A percentile compares a stretch with the other conserved stretches of the same genome.
phyloP scores from a whole-genome alignment of 2,797 vertebrate genomes.

The Malacoraja senta region DNA sequence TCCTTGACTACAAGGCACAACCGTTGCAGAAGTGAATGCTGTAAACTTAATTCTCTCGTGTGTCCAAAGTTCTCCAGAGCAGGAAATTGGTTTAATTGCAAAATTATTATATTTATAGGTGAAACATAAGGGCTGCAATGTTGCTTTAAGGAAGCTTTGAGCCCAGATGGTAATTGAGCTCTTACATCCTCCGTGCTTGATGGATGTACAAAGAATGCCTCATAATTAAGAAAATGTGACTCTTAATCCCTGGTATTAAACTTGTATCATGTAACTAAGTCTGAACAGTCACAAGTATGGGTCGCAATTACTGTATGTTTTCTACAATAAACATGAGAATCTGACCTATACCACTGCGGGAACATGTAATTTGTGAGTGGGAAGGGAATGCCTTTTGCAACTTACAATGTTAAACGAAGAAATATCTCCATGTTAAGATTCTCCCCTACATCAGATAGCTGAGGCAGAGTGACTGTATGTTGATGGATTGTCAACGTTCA shows the following conservation, averaged over 20 bases:
- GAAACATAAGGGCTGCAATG: not conserved
- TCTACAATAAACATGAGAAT: not conserved
- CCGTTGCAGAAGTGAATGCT: not conserved
- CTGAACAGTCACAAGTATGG: conserved; percentile 13
- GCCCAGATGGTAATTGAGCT: conserved; percentile 9
- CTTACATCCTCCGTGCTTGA: conserved; percentile 15
- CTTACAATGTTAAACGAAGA: not conserved
- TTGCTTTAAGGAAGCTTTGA: conserved; percentile 12
- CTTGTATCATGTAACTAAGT: conserved; percentile 7
- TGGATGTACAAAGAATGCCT: conserved; percentile 4
- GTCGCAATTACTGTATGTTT: not conserved
- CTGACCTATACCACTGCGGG: not conserved
- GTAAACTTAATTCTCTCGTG: not conserved
- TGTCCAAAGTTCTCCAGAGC: not conserved
- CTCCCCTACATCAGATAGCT: not conserved
- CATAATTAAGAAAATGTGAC: conserved; percentile 30
- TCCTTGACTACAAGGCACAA: not conserved
- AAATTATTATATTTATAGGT: not conserved
- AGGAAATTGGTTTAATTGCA: not conserved
- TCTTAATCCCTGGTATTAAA: conserved; percentile 6
- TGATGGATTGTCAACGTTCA: not conserved
- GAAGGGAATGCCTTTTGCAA: not conserved
- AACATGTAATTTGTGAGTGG: not conserved
- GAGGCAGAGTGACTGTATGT: not conserved
- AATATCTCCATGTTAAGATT: not conserved